A percentile compares a stretch with the other conserved stretches of the same genome.
phyloP scores from a whole-genome alignment of 2,797 vertebrate genomes.

The Ctenochaetus hawaiiensis region DNA sequence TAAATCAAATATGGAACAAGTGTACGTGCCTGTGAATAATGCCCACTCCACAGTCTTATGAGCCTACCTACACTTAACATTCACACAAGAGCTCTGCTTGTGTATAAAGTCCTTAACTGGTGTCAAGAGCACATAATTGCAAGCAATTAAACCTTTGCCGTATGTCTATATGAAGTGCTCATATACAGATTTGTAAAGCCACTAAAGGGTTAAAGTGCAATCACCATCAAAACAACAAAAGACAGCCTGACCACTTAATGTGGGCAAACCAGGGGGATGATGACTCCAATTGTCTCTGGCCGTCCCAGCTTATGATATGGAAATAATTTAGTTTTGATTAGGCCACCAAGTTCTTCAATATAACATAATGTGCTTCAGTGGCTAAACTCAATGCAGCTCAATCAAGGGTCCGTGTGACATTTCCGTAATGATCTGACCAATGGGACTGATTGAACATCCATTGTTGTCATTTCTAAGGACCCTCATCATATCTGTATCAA shows the following conservation, averaged over 20 bases:
- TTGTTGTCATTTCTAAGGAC: slow-evolving; percentile 62
- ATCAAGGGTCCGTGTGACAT: slow-evolving; percentile 76
- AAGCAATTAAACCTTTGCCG: background rate
- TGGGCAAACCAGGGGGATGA: slow-evolving; percentile 46
- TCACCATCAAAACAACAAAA: slow-evolving; percentile 37
- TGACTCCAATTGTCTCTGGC: slow-evolving; percentile 50
- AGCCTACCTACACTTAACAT: background rate
- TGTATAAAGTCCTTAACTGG: background rate
- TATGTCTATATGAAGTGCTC: background rate
- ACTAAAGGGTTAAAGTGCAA: slow-evolving; percentile 2
- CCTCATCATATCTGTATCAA: slow-evolving; percentile 75
- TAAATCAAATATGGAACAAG: background rate
- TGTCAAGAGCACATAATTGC: background rate
- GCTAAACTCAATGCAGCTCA: slow-evolving; percentile 82
- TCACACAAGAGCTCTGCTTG: background rate
- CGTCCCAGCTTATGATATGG: slow-evolving; percentile 73
- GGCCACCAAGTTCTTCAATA: slow-evolving; percentile 63
- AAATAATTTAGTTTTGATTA: slow-evolving; percentile 80
- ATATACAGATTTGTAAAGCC: background rate
- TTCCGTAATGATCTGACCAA: slow-evolving; percentile 72
- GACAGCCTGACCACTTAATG: slow-evolving; percentile 13
- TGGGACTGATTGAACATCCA: slow-evolving; percentile 50
- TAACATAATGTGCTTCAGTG: slow-evolving; percentile 72
- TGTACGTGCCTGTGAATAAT: background rate
- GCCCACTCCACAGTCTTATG: background rate